Conservation (phyloP, 2,797 vertebrate genomes). For the Acipenser transmontanus region DNA sequence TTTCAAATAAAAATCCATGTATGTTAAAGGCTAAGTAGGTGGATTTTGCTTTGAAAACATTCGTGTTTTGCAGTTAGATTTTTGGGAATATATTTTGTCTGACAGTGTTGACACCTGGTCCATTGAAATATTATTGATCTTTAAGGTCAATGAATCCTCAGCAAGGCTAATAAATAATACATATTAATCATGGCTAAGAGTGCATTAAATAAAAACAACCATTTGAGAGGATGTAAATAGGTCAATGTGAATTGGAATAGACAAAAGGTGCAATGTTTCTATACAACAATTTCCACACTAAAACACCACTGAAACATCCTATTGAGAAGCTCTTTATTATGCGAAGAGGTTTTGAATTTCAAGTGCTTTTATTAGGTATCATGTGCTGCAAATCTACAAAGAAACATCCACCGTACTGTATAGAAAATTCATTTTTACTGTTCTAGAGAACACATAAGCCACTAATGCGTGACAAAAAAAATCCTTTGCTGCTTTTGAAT, state of each 20-base stretch:
- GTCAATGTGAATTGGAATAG: background rate
- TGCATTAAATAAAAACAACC: background rate
- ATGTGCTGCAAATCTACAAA: no score
- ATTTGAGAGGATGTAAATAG: background rate
- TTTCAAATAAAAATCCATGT: conserved; percentile 14
- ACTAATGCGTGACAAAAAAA: background rate
- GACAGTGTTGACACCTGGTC: background rate
- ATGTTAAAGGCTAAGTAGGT: background rate
- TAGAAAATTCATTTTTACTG: no score
- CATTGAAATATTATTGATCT: background rate
- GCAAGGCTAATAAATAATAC: background rate
- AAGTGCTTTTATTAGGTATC: no score
- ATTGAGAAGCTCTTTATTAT: background rate
- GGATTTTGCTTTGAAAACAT: background rate
- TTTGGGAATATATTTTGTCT: background rate
- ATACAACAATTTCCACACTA: background rate
- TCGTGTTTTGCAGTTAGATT: background rate
- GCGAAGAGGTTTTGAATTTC: background rate
- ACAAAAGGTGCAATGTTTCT: no score
- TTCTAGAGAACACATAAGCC: background rate
- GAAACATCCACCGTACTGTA: no score
- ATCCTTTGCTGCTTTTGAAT: background rate
- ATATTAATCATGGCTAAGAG: background rate
- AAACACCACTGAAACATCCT: no score
- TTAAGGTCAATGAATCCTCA: background rate